A percentile compares a stretch with the other conserved stretches of the same genome.
Conservation (phyloP, 2,888 invertebrate genomes). For the Pediacus dermestoides region DNA sequence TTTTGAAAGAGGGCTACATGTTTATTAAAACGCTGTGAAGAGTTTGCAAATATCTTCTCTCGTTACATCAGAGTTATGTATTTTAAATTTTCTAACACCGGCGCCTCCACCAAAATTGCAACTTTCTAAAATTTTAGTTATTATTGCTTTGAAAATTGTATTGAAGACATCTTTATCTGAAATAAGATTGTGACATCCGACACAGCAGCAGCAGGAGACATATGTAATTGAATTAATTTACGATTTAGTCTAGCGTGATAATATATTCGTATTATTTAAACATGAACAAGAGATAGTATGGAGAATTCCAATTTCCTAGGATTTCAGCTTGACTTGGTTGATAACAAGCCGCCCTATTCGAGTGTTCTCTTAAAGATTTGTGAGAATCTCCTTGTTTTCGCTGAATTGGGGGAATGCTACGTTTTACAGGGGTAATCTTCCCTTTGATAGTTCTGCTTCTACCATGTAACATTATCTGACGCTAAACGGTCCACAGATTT, state of each 20-base stretch:
- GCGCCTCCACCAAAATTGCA: too few relatives aligned
- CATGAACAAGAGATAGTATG: slow-evolving; percentile 26
- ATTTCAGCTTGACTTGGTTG: slow-evolving; percentile 36
- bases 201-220: too few relatives aligned
- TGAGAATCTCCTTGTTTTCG: slow-evolving; percentile 19
- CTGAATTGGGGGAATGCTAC: slow-evolving; percentile 17
- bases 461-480: slow-evolving; percentile 17
- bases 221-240: slow-evolving; percentile 19
- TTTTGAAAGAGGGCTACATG: too few relatives aligned
- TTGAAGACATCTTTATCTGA: too few relatives aligned
- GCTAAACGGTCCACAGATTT: slow-evolving; percentile 15
- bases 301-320: slow-evolving; percentile 37
- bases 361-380: slow-evolving; percentile 28
- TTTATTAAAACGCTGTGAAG: too few relatives aligned
- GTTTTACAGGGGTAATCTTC: slow-evolving; percentile 19
- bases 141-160: too few relatives aligned
- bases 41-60: too few relatives aligned
- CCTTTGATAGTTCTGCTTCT: slow-evolving; percentile 16
- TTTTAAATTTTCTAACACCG: too few relatives aligned
- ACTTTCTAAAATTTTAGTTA: too few relatives aligned
- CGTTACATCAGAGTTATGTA: too few relatives aligned
- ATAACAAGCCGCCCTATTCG: slow-evolving; percentile 34
- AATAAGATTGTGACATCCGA: too few relatives aligned
- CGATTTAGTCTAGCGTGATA: slow-evolving; percentile 15
- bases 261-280: slow-evolving; percentile 25